Evolutionary conservation across 1,140 invertebrate species (phyloP), one percentile per base, ranked within the genome.

Genomic region (Pentalonia nigronervosa): DNA sequence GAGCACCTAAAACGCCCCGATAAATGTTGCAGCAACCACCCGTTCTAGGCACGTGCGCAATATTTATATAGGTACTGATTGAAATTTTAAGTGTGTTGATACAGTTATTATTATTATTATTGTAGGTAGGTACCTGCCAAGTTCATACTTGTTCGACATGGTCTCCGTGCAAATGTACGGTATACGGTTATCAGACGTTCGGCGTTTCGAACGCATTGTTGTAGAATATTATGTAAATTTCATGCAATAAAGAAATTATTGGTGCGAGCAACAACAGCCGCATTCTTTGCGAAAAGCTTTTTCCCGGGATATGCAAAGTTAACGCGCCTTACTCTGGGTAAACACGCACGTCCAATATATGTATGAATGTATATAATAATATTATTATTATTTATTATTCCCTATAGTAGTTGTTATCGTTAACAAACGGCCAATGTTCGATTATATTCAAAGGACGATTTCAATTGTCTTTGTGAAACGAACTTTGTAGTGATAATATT

Each of bases 401-500:
- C n/a, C 14, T 76, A n/a, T 17, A 76, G 60, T 76, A n/a, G 60
- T 76, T 76, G 60, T 76, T 76, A n/a, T 76, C 60, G 60, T 76
- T n/a, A n/a, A 76, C 60, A 76, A 76, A 76, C n/a, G 60, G n/a
- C 60, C 60, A 76, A 76, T 76, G 60, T 76, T 76, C 60, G 14
- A 76, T 76, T 76, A 76, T 76, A 76, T 76, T 76, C n/a, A 76
- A 76, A 76, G 60, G n/a, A 34, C n/a, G 60, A 14, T n/a, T 76
- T n/a, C 60, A 76, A 76, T 76, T 76, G 60, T 76, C n/a, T 76
- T 76, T 76, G 60, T 76, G 60, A n/a, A 76, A 76, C 30, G 60
- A 76, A 76, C 14, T 30, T n/a, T n/a, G n/a, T 76, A 11, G 21
- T 20, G 60, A 76, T 76, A 76, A 76, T 76, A 76, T 76, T n/a